phyloP scores from a whole-genome alignment of 2,888 invertebrate genomes.

The Polydrusus pterygomalis region DNA sequence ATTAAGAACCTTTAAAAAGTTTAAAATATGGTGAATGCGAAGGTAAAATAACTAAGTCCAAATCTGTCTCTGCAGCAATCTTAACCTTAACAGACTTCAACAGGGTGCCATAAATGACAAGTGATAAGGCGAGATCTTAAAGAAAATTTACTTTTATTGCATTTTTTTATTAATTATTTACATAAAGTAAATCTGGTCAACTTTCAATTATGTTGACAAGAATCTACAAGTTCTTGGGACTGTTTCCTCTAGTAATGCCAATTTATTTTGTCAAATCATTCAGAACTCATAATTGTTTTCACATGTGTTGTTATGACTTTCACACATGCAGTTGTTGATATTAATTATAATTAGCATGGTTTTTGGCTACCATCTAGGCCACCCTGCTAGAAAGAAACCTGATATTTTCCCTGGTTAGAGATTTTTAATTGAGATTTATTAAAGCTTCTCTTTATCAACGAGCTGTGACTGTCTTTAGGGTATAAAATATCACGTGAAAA shows the following conservation, averaged over 20 bases:
- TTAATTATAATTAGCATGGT: constrained; percentile 54
- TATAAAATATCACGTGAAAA: neutral
- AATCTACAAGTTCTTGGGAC: neutral
- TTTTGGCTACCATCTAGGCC: constrained; percentile 47
- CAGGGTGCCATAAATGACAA: too few relatives aligned
- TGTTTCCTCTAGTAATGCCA: constrained; percentile 9
- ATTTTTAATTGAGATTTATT: constrained; percentile 47
- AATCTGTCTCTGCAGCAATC: too few relatives aligned
- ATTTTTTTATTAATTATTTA: too few relatives aligned
- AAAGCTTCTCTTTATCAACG: constrained; percentile 30
- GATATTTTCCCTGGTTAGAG: constrained; percentile 35
- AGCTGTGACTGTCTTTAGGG: neutral
- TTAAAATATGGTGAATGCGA: too few relatives aligned
- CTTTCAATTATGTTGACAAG: too few relatives aligned
- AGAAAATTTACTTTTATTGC: too few relatives aligned
- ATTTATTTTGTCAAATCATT: constrained; percentile 47
- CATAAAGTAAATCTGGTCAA: too few relatives aligned
- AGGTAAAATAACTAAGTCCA: too few relatives aligned
- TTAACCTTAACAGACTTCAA: too few relatives aligned
- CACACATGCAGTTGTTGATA: constrained; percentile 52
- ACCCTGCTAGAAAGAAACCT: constrained; percentile 46
- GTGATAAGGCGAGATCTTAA: too few relatives aligned
- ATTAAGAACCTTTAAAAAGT: too few relatives aligned
- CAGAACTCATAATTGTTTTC: constrained; percentile 44
- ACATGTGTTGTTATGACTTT: constrained; percentile 44